A percentile compares a stretch with the other conserved stretches of the same genome.
These are phyloP conservation scores for Catharus minimus DNA, from an alignment of 2,113 vertebrate species.

Conservation along the genomic window DNA sequence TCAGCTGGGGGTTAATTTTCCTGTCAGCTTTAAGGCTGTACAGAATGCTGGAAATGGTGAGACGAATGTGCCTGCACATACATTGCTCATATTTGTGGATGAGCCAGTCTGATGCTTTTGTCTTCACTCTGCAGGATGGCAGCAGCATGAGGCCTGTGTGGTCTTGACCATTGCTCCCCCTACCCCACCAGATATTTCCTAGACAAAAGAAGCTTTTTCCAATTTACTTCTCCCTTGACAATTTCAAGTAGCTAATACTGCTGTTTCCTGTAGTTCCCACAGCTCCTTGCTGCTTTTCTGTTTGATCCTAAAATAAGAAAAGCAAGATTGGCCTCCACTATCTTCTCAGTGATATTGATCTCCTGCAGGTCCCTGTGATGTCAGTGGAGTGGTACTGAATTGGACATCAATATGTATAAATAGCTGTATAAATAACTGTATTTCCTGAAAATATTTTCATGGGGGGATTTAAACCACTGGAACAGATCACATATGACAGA, in stretches of 20 bases:
- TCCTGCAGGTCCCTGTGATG: conserved; percentile 15
- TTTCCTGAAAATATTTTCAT: conserved; percentile 14
- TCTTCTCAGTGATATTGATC: neutral
- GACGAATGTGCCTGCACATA: conserved; percentile 4
- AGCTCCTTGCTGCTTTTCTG: conserved; percentile 22
- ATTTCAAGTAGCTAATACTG: conserved; percentile 23
- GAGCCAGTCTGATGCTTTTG: neutral
- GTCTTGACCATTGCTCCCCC: neutral
- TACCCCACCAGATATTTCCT: neutral
- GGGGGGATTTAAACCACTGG: neutral
- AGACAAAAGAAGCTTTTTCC: conserved; percentile 27
- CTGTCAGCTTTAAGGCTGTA: neutral
- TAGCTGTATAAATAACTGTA: neutral
- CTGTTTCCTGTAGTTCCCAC: conserved; percentile 24
- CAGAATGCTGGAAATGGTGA: neutral
- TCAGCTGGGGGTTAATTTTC: conserved; percentile 47
- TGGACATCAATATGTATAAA: neutral
- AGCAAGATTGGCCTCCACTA: neutral
- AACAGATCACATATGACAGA: neutral
- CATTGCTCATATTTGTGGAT: neutral
- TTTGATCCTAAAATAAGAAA: conserved; percentile 35
- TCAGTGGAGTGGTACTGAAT: neutral
- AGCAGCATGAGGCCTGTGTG: neutral
- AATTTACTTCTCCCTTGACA: conserved; percentile 18
- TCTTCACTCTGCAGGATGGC: conserved; percentile 1